phyloP scores from a whole-genome alignment of 2,113 vertebrate genomes.

The Tor tambroides region DNA sequence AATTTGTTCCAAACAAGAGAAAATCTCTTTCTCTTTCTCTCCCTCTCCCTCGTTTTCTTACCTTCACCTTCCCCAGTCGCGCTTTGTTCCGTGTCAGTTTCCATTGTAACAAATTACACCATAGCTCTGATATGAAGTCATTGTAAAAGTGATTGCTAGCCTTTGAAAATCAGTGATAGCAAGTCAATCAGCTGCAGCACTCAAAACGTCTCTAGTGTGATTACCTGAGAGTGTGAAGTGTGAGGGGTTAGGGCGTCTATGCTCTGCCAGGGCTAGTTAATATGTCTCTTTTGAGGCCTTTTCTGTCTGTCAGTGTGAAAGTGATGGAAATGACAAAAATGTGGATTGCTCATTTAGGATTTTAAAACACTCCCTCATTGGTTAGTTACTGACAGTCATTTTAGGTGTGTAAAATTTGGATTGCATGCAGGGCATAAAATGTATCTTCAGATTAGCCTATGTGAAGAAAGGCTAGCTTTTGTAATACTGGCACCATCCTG shows the following conservation, averaged over 20 bases:
- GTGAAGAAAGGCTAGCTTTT: background rate
- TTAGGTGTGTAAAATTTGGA: background rate
- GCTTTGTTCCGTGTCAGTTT: constrained; percentile 49
- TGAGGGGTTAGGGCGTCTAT: constrained; percentile 43
- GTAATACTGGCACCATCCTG: background rate
- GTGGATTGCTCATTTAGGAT: constrained; percentile 4
- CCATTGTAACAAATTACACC: constrained; percentile 58
- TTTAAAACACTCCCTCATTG: background rate
- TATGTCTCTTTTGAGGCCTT: constrained; percentile 18
- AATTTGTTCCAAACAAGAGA: constrained; percentile 30
- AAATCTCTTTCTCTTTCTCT: constrained; percentile 18
- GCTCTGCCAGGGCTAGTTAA: constrained; percentile 50
- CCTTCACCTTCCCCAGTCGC: constrained; percentile 22
- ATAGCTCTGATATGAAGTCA: constrained; percentile 54
- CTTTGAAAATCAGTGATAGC: constrained; percentile 59
- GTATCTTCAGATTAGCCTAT: background rate
- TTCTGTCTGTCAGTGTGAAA: constrained; percentile 27
- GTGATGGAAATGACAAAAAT: background rate
- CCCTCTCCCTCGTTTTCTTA: constrained; percentile 11
- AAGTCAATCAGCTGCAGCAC: constrained; percentile 58
- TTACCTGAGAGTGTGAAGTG: constrained; percentile 53
- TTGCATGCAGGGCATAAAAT: background rate
- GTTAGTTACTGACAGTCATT: constrained; percentile 25
- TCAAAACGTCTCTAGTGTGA: constrained; percentile 55
- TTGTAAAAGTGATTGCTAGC: constrained; percentile 55